Base-by-base conservation (phyloP, 2,888 invertebrate genomes). In the Netelia melanura region DNA sequence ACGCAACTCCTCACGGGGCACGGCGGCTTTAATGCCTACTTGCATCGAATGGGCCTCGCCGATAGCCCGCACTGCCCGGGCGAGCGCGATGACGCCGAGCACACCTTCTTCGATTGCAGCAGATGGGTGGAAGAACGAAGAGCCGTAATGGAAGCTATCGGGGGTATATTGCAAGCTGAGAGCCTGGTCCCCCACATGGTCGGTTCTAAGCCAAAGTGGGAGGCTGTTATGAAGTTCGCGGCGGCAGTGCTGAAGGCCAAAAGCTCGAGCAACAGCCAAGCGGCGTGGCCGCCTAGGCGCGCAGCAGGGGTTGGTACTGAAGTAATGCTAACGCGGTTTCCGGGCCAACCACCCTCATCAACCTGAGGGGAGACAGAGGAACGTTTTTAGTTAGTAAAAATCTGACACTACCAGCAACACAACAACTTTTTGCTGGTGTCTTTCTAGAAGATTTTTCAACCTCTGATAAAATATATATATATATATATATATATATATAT, bases 1-100 rank as follows among this genome's bases (percentile, higher is more conserved):
- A 89, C 87, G 5, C 88, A 89, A 80, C 65, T 88, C 21, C 81
- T 89, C 2, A 86, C 86, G 6, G 88, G 86, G 8, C 89, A 89
- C 68, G 89, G 89, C 8, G 83, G 77, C 52, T 89, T 89, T 70
- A 67, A 65, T 2, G 14, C 25, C 38, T 89, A 89, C 77, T 83
- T 89, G 5, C 52, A 81, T 52, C 83, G 10, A 23, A 85, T 87
- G 70, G 81, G 77, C 9, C 81, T 78, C n/a, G 67, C 54, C 21
- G 58, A 68, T 1, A 71, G 61, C 21, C 85, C 85, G 10, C 17
- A 83, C 62, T 86, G 88, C 70, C 52, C 48, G 1, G 10, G 5
- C 17, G 14, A 62, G 8, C 17, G 11, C 10, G 87, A 88, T 61
- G 70, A 83, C 74, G 87, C 77, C 8, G 10, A 84, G 8, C 87